Evolutionary conservation across 2,113 vertebrate genomes (phyloP).

Genomic region (Microcebus jonahi): DNA sequence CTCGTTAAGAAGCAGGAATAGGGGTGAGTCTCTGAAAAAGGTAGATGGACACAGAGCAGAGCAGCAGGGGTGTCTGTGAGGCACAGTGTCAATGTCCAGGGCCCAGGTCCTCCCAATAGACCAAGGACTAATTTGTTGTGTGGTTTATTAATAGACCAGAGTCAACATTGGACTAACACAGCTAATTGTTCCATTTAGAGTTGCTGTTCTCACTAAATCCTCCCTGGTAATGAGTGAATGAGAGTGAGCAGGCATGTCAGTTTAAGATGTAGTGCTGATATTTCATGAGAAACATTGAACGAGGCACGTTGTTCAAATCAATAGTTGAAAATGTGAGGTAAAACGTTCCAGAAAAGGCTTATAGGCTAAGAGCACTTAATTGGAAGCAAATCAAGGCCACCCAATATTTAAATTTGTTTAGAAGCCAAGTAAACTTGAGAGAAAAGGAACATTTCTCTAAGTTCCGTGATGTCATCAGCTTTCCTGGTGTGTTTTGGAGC

Average conservation of each 20-base stretch:
- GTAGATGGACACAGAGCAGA: conserved; percentile 23
- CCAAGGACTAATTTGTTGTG: background rate
- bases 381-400: conserved; percentile 60
- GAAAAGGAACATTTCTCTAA: conserved; percentile 35
- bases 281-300: conserved; percentile 60
- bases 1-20: conserved; percentile 47
- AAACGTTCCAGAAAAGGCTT: conserved; percentile 59
- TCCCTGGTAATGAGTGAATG: conserved; percentile 56
- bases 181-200: conserved; percentile 62
- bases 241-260: conserved; percentile 25
- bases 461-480: background rate
- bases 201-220: conserved; percentile 58
- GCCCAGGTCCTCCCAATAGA: background rate
- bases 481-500: background rate
- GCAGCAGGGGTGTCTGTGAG: background rate
- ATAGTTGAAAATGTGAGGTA: conserved; percentile 45
- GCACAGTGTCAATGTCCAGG: background rate
- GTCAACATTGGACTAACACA: conserved; percentile 50
- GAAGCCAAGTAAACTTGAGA: conserved; percentile 37
- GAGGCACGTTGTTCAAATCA: conserved; percentile 57
- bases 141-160: conserved; percentile 56
- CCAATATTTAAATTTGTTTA: conserved; percentile 54
- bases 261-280: conserved; percentile 62
- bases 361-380: conserved; percentile 54
- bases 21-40: conserved; percentile 22